Conservation (phyloP, 64 coral and sea anemone species). For the Astreopora myriophthalma region DNA sequence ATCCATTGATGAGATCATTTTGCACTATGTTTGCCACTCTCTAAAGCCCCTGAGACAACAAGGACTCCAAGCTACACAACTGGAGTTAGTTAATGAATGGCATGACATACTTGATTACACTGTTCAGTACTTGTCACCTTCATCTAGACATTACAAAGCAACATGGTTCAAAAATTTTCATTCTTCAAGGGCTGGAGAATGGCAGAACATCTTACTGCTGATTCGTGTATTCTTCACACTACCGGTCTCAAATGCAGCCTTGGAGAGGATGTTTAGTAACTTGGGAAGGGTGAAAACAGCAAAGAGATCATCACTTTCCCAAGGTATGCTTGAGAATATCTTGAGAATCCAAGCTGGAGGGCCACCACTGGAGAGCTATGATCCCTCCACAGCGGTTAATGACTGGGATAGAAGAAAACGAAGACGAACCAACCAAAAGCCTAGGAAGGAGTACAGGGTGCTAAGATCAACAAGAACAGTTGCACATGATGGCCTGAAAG, state of each 20-base stretch:
- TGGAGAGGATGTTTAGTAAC: slow-evolving; percentile 61
- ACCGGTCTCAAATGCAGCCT: slow-evolving; percentile 43
- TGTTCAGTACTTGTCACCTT: slow-evolving; percentile 13
- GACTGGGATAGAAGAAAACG: too few species aligned
- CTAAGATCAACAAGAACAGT: too few species aligned
- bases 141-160: slow-evolving; percentile 30
- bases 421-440: too few species aligned
- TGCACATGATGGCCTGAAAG: too few species aligned
- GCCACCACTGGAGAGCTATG: too few species aligned
- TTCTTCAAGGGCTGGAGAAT: not conserved
- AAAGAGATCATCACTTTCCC: too few species aligned
- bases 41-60: slow-evolving; percentile 43
- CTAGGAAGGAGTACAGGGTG: too few species aligned
- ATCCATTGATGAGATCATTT: slow-evolving; percentile 16
- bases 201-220: slow-evolving; percentile 37
- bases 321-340: slow-evolving; percentile 18
- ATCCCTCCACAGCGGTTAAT: too few species aligned
- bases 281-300: too few species aligned
- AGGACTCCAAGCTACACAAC: slow-evolving; percentile 36
- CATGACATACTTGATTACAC: slow-evolving; percentile 59
- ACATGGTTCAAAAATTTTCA: too few species aligned
- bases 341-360: not conserved
- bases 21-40: not conserved
- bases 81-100: slow-evolving; percentile 52
- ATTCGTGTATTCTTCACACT: slow-evolving; percentile 26